Base-by-base conservation (phyloP, 2,888 invertebrate genomes). In the Zelleria hepariella region DNA sequence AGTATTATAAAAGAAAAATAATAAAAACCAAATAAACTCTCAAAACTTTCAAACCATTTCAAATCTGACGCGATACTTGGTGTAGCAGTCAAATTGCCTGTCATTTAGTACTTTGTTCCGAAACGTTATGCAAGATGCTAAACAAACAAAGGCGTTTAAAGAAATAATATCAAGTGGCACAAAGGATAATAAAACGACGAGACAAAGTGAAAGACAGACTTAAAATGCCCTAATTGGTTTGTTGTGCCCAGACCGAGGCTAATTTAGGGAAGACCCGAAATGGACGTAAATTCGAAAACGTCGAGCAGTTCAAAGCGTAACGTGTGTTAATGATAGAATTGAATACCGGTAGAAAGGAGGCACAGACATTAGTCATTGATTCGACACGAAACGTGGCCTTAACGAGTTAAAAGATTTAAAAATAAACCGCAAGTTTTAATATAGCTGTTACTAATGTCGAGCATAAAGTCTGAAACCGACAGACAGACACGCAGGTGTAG, bases 151-250 rank as follows among this genome's bases (percentile, higher is more conserved):
- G 27, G 42, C 26, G 21, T 53, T 26, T 4, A 32, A 49, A 24
- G 57, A 25, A 32, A 23, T 47, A 47, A 26, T 52, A 60, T 54
- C 42, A 24, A 23, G 25, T 47, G 24, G 25, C 56, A 61, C 58
- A 60, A 64, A 63, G 61, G 62, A 65, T 56, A 63, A 64, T 66
- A 61, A 61, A 66, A 65, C 61, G 63, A 63, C 56, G 62, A 64
- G 61, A 58, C 61, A 65, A 58, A 58, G 63, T 65, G 63, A 67
- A 58, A 67, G 67, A 70, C 67, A 68, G 63, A 42, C 68, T 74
- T 78, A 79, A 80, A 81, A 80, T 77, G 70, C 80, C 74, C 82
- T 85, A 85, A 85, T 85, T 85, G 79, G 80, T 78, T 18, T 6
- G 26, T 26, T 74, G n/a, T n/a, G 68, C 71, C 72, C 62, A 65